Conservation (phyloP, 2,888 invertebrate genomes). For the Stramonita haemastoma region DNA sequence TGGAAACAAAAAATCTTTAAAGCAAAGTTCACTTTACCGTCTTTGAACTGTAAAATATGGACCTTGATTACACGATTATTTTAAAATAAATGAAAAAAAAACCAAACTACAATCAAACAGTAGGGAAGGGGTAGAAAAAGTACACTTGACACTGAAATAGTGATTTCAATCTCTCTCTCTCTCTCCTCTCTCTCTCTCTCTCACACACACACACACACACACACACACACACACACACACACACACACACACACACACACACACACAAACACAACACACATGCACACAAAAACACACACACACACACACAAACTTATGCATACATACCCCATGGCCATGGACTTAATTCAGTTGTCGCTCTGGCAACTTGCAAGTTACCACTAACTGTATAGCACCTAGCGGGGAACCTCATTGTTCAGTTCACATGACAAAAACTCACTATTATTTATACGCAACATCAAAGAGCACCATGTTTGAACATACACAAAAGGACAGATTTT, state of each 20-base stretch:
- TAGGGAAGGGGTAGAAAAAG: neutral
- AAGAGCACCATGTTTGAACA: constrained; percentile 29
- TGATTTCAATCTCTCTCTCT: neutral
- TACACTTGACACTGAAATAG: neutral
- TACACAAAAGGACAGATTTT: neutral
- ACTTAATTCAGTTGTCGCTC: neutral
- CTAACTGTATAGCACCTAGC: constrained; percentile 24
- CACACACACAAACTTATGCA: neutral
- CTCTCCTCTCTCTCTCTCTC: neutral
- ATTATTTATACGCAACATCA: neutral
- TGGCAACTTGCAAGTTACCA: neutral
- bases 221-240: constrained; percentile 30
- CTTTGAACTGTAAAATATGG: too few species aligned
- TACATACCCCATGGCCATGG: neutral
- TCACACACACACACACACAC: neutral
- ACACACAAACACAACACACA: neutral
- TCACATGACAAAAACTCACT: neutral
- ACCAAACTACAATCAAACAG: too few species aligned
- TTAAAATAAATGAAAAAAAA: too few species aligned
- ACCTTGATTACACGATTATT: too few species aligned
- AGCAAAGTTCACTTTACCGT: too few species aligned
- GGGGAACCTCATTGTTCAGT: neutral
- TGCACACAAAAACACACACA: neutral
- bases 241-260: neutral
- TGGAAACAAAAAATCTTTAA: too few species aligned